Evolutionary conservation across 2,113 vertebrate genomes (phyloP).

Genomic region (Pangasianodon gigas): DNA sequence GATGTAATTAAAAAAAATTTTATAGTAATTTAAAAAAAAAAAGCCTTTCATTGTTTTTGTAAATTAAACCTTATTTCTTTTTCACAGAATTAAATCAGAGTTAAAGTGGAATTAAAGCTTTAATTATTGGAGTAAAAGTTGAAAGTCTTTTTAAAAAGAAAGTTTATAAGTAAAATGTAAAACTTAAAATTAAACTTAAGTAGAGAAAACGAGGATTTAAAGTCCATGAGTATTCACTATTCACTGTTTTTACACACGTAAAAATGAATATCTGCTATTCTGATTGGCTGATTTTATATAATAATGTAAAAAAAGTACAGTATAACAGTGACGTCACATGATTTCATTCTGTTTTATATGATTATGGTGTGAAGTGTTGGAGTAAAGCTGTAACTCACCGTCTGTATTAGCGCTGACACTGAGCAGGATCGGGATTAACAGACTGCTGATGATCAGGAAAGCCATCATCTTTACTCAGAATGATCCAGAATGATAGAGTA

Average conservation of each 20-base stretch:
- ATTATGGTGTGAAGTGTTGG: background rate
- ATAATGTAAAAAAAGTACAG: background rate
- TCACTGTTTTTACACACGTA: background rate
- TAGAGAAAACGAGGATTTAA: background rate
- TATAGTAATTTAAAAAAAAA: too few relatives aligned
- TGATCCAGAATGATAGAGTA: background rate
- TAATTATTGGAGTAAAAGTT: background rate
- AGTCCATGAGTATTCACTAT: background rate
- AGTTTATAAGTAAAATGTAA: background rate
- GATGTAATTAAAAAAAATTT: background rate
- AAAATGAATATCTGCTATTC: background rate
- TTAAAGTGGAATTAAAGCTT: background rate
- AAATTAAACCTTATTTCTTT: too few relatives aligned
- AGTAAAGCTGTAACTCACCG: background rate
- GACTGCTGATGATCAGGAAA: background rate
- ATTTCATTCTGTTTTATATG: background rate
- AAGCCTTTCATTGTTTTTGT: too few relatives aligned
- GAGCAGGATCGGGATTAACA: background rate
- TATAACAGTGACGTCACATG: background rate
- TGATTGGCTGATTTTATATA: background rate
- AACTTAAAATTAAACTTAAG: background rate
- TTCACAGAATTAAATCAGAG: background rate
- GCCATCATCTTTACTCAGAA: background rate
- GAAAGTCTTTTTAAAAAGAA: background rate
- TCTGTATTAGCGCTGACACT: background rate